Evolutionary conservation across 2,113 vertebrate genomes (phyloP).

Genomic region (Chloropsis cyanopogon): DNA sequence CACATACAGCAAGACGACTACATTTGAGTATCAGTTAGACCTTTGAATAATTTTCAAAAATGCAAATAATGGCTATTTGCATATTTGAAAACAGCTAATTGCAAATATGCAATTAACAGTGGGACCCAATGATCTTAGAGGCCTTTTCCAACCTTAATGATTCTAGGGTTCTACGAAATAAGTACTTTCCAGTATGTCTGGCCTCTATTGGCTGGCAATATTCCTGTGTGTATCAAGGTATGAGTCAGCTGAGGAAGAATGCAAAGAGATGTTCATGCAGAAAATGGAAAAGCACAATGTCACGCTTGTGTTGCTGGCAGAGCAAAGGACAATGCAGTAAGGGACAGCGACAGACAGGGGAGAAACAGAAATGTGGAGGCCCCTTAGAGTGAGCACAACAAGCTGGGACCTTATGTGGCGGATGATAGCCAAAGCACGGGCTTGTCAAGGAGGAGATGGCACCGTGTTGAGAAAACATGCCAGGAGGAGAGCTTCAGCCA

Average conservation of each 20-base stretch:
- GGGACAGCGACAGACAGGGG: background rate
- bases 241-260: conserved; percentile 34
- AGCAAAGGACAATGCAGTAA: background rate
- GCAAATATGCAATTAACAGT: background rate
- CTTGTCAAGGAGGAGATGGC: background rate
- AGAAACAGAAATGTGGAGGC: background rate
- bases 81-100: background rate
- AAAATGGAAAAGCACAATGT: background rate
- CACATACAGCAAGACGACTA: background rate
- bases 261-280: background rate
- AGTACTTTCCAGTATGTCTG: background rate
- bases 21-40: background rate
- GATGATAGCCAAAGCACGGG: background rate
- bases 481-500: background rate
- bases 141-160: background rate
- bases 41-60: conserved; percentile 6
- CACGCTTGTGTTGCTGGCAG: background rate
- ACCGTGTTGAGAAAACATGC: background rate
- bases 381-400: background rate
- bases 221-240: background rate
- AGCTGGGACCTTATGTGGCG: background rate
- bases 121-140: background rate
- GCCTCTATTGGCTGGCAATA: background rate
- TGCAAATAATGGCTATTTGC: background rate
- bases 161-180: background rate